Evolutionary conservation across 2,797 vertebrate genomes (phyloP), one percentile per base, ranked within the genome.

Genomic region (Tinamus major): DNA sequence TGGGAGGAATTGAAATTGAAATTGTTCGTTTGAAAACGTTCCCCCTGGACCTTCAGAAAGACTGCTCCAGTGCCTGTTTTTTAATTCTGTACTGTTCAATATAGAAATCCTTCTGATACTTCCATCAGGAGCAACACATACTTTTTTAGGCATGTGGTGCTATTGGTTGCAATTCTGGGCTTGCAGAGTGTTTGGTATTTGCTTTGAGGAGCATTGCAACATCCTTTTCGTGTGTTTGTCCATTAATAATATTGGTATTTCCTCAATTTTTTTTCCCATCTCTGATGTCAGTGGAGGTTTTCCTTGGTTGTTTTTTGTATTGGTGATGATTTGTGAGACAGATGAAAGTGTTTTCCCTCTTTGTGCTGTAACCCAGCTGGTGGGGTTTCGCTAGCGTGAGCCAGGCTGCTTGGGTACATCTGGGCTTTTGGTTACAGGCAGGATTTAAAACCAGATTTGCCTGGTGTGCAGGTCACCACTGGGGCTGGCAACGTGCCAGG

Each of bases 401-500:
- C 21, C 15, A 75, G 10, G 11, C 16, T 26, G 13, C 19, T 37
- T 37, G 23, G 6, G 11, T 63, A 4, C 5, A 1, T 48, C n/a
- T 26, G 17, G 20, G 23, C 0, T 18, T 44, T 69, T 74, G 31
- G 18, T 61, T 58, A 80, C 29, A 31, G 33, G 31, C 55, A 24
- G 46, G 8, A 55, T 46, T 84, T 42, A 69, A 48, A 83, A 64
- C 4, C 4, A 6, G 24, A 4, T 81, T 64, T 68, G 3, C 9
- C 33, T 48, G 26, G 41, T 44, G 49, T 23, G 13, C 63, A 29
- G 3, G 26, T 79, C 17, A 37, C 10, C 5, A 15, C 42, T n/a
- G 48, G 42, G 42, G 20, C 24, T 10, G 37, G 4, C 37, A 46
- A 31, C 23, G 8, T 70, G 49, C 51, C 3, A 0, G 1, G 4